Evolutionary conservation across 2,113 vertebrate species (phyloP).

Genomic region (Hypomesus transpacificus): DNA sequence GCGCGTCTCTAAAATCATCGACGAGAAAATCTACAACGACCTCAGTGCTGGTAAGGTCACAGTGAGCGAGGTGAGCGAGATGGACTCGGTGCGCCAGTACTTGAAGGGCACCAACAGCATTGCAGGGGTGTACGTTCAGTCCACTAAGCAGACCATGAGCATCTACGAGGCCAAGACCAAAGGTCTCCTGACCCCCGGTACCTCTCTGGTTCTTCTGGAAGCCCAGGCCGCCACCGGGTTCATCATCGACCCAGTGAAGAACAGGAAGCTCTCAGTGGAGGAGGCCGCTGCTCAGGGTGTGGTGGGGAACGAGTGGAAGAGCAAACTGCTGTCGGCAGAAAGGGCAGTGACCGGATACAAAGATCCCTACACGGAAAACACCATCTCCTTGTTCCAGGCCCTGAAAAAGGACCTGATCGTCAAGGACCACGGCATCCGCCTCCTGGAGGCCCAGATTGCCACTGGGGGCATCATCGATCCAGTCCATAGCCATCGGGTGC

Average conservation of each 20-base stretch:
- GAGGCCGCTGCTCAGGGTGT: slow-evolving; percentile 58
- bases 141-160: slow-evolving; percentile 72
- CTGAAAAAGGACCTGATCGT: slow-evolving; percentile 69
- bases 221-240: slow-evolving; percentile 65
- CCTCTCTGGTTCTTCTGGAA: slow-evolving; percentile 65
- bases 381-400: slow-evolving; percentile 76
- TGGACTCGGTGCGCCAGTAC: slow-evolving; percentile 80
- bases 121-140: slow-evolving; percentile 74
- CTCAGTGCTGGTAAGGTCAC: too few relatives aligned
- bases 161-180: slow-evolving; percentile 74
- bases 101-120: slow-evolving; percentile 80
- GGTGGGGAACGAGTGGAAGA: slow-evolving; percentile 70
- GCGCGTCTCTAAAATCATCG: too few relatives aligned
- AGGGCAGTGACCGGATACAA: slow-evolving; percentile 74
- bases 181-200: slow-evolving; percentile 63
- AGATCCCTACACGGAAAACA: slow-evolving; percentile 77
- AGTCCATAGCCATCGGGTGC: slow-evolving; percentile 55
- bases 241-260: slow-evolving; percentile 57
- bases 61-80: slow-evolving; percentile 59
- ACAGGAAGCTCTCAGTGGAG: slow-evolving; percentile 72
- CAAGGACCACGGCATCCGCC: slow-evolving; percentile 62
- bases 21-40: too few relatives aligned
- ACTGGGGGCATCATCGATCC: slow-evolving; percentile 65
- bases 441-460: slow-evolving; percentile 64
- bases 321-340: slow-evolving; percentile 61